Conservation (phyloP, 2,888 invertebrate genomes). For the Drosophila crucigera region DNA sequence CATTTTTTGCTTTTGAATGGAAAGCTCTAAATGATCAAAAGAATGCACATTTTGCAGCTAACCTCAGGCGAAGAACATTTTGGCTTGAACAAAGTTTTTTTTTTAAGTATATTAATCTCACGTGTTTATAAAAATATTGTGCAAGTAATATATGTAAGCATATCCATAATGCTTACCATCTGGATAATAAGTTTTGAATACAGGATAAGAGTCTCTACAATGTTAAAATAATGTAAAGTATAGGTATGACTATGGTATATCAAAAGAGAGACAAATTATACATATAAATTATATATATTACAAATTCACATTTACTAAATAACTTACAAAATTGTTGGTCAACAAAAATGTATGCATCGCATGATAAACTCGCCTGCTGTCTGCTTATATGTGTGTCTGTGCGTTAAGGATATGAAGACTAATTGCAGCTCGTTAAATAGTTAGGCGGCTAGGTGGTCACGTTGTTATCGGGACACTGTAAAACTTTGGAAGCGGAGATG, state of each 20-base stretch:
- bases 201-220: not conserved
- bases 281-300: not conserved
- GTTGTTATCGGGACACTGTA: conserved; percentile 41
- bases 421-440: conserved; percentile 64
- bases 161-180: not conserved
- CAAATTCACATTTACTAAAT: not conserved
- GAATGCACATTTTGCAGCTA: not conserved
- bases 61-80: not conserved
- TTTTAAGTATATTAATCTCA: not conserved
- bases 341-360: conserved; percentile 34
- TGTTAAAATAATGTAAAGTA: not conserved
- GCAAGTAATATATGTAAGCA: not conserved
- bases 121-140: not conserved
- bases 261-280: not conserved
- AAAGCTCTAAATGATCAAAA: not conserved
- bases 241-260: not conserved
- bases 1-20: not conserved
- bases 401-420: conserved; percentile 45
- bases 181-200: not conserved
- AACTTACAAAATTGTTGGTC: conserved; percentile 17
- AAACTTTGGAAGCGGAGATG: conserved; percentile 46
- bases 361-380: conserved; percentile 41
- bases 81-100: not conserved
- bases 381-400: conserved; percentile 10
- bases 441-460: conserved; percentile 31